phyloP scores from a whole-genome alignment of 1,140 invertebrate species.

The Eulimnadia texana region DNA sequence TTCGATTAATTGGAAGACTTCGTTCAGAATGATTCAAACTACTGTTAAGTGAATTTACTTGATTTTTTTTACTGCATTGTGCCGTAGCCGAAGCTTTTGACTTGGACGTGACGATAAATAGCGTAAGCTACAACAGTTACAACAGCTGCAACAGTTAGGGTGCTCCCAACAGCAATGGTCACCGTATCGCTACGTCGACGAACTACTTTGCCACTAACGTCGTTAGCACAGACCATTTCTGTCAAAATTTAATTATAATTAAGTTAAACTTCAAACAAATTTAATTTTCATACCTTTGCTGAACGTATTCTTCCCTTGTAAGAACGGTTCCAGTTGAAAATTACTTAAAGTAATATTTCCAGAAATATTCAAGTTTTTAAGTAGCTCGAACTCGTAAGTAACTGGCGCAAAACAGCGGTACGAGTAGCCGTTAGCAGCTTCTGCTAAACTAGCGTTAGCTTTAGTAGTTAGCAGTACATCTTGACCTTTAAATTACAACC shows the following conservation, averaged over 20 bases:
- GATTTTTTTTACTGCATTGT: constrained; percentile 60
- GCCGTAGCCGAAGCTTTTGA: constrained; percentile 81
- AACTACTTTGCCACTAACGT: constrained; percentile 17
- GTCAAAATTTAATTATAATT: constrained; percentile 7
- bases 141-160: constrained; percentile 60
- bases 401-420: constrained; percentile 11
- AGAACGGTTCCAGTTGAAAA: constrained; percentile 45
- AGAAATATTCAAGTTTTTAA: neutral
- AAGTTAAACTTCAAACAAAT: constrained; percentile 20
- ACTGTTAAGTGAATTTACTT: neutral
- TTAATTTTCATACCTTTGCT: constrained; percentile 34
- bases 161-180: constrained; percentile 72
- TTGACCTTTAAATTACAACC: neutral
- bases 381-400: neutral
- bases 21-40: neutral
- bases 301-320: constrained; percentile 45
- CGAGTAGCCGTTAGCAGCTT: constrained; percentile 6
- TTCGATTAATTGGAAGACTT: constrained; percentile 5
- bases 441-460: neutral
- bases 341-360: constrained; percentile 31
- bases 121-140: constrained; percentile 68
- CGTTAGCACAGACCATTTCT: constrained; percentile 22
- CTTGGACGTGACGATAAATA: constrained; percentile 68
- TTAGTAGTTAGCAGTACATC: neutral
- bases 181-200: constrained; percentile 56